These are phyloP conservation scores for Corythoichthys intestinalis DNA, from an alignment of 2,113 vertebrate genomes.

Conservation along the genomic window DNA sequence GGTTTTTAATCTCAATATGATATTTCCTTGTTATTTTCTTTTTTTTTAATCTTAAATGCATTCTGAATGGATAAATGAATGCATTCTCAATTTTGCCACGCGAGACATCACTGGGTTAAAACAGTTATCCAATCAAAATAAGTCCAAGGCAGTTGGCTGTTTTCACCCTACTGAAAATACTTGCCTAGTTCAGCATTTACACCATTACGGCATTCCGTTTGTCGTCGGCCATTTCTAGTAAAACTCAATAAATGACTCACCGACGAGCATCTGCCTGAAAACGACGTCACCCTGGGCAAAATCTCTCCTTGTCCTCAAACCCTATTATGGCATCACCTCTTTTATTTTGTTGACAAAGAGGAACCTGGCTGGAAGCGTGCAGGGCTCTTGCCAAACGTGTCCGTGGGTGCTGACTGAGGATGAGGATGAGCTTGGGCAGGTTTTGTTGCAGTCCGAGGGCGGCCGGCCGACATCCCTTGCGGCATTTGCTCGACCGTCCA, in stretches of 20 bases:
- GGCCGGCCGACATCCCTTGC: conserved; percentile 19
- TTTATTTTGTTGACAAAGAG: conserved; percentile 45
- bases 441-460: conserved; percentile 7
- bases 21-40: too few species aligned
- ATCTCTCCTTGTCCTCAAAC: background rate
- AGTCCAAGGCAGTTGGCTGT: too few species aligned
- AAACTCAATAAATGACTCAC: conserved; percentile 19
- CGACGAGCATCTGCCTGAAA: background rate
- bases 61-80: too few species aligned
- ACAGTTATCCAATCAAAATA: too few species aligned
- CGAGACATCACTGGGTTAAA: too few species aligned
- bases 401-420: background rate
- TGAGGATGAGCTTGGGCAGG: conserved; percentile 10
- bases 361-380: background rate
- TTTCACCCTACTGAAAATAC: too few species aligned
- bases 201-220: background rate
- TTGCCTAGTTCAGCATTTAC: background rate
- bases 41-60: too few species aligned
- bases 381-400: conserved; percentile 15
- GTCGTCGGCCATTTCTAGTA: background rate
- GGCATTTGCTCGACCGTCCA: conserved; percentile 21
- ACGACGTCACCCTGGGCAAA: conserved; percentile 21
- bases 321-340: background rate
- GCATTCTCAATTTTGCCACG: too few species aligned
- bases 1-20: too few species aligned